A percentile compares a stretch with the other conserved stretches of the same genome.
Evolutionary conservation across 2,888 invertebrate genomes (phyloP).

Genomic region (Rapana venosa): DNA sequence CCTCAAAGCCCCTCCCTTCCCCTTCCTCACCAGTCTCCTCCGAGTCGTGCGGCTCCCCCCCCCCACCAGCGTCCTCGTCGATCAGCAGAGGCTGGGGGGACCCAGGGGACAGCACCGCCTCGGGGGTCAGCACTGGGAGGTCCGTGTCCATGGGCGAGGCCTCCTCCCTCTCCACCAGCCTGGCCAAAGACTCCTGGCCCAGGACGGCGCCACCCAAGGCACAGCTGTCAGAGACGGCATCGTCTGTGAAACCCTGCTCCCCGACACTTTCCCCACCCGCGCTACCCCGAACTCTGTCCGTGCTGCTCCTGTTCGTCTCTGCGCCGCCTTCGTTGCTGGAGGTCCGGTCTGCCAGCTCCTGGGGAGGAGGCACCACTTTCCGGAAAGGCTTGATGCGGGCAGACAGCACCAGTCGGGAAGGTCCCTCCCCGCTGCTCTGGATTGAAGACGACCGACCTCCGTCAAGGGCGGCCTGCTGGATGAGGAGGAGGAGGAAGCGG

Average conservation of each 20-base stretch:
- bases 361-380: background rate
- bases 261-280: background rate
- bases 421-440: background rate
- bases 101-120: constrained; percentile 15
- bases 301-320: too few relatives aligned
- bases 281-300: background rate
- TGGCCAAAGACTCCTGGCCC: background rate
- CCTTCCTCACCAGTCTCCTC: background rate
- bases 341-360: background rate
- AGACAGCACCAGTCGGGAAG: constrained; percentile 17
- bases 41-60: background rate
- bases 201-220: too few relatives aligned
- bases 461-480: background rate
- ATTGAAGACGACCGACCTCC: background rate
- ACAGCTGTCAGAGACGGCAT: background rate
- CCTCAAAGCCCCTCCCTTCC: background rate
- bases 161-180: background rate
- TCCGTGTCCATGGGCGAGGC: background rate
- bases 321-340: background rate
- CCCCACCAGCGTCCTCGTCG: constrained; percentile 32
- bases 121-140: constrained; percentile 22
- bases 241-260: background rate
- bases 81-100: constrained; percentile 33
- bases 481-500: background rate
- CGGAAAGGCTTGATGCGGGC: constrained; percentile 42